Conservation (phyloP, 2,113 vertebrate species). For the Typhlomys cinereus region DNA sequence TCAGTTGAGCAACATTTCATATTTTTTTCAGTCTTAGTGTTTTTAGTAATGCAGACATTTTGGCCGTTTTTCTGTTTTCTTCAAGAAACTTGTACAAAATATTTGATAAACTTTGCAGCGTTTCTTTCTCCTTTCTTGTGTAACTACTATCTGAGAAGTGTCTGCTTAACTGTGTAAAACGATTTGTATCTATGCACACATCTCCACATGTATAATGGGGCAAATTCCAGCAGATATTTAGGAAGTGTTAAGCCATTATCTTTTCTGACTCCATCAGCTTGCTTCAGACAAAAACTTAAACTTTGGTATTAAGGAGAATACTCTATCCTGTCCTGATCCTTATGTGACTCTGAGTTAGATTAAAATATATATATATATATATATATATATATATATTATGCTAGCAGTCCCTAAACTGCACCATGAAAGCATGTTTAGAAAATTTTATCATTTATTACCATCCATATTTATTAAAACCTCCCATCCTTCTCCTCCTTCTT, state of each 20-base stretch:
- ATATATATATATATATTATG: too few species aligned
- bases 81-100: background rate
- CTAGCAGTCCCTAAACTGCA: too few species aligned
- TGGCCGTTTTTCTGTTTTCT: slow-evolving; percentile 9
- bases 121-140: background rate
- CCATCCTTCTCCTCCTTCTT: background rate
- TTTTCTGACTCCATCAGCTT: background rate
- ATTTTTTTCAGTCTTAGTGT: background rate
- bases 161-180: slow-evolving; percentile 12
- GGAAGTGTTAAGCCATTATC: background rate
- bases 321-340: background rate
- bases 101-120: background rate
- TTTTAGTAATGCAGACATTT: slow-evolving; percentile 5
- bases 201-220: background rate
- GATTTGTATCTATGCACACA: background rate
- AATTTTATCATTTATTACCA: background rate
- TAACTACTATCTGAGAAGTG: background rate
- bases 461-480: background rate
- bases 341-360: background rate
- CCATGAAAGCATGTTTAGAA: background rate
- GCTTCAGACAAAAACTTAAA: background rate
- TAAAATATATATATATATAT: background rate
- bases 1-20: background rate
- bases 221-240: background rate
- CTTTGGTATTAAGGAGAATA: background rate